Percentiles rank a stretch among this genome's conserved stretches.
Evolutionary conservation across 2,888 invertebrate species (phyloP).

Genomic region (Platycheirus rosarum): DNA sequence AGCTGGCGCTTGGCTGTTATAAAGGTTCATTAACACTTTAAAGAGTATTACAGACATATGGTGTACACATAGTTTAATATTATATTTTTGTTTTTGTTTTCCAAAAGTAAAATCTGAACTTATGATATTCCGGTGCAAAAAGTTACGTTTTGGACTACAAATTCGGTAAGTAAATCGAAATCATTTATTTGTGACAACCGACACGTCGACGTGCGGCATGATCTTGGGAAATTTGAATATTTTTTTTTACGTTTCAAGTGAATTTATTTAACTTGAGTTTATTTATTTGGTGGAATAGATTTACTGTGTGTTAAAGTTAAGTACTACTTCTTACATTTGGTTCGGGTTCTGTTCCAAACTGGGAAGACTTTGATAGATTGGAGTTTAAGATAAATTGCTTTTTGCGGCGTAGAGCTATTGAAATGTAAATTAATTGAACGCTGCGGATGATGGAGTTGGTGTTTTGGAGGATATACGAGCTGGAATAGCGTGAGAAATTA

Average conservation of each 20-base stretch:
- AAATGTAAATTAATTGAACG: constrained; percentile 62
- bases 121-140: constrained; percentile 24
- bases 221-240: constrained; percentile 42
- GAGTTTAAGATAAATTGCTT: constrained; percentile 48
- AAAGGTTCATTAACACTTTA: constrained; percentile 4
- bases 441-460: constrained; percentile 21
- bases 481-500: not conserved
- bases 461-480: constrained; percentile 1
- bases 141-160: constrained; percentile 7
- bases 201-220: constrained; percentile 16
- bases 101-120: constrained; percentile 4
- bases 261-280: constrained; percentile 8
- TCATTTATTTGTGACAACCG: constrained; percentile 7
- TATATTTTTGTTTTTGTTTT: not conserved
- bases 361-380: constrained; percentile 1
- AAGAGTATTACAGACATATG: too few relatives aligned
- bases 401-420: constrained; percentile 46
- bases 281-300: constrained; percentile 40
- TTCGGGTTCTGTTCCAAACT: not conserved
- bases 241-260: constrained; percentile 41
- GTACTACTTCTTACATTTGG: constrained; percentile 22
- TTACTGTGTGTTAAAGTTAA: constrained; percentile 47
- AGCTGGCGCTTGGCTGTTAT: constrained; percentile 7
- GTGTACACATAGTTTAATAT: too few relatives aligned
- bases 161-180: constrained; percentile 26